Conservation (phyloP, 2,797 vertebrate species). For the Notolepis coatsorum region DNA sequence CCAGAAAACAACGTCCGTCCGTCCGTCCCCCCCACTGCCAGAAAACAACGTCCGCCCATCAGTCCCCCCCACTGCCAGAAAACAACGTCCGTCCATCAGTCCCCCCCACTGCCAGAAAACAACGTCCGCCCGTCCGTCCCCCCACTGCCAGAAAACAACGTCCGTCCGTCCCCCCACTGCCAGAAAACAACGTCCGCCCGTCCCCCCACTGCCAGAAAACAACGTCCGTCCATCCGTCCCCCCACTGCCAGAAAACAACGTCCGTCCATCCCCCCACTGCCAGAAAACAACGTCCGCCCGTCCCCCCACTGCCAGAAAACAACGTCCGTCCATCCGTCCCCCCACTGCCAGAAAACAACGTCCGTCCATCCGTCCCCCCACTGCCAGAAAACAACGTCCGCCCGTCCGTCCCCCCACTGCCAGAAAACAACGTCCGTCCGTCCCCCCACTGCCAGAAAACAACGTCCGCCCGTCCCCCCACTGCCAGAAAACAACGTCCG, state of each 20-base stretch:
- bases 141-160: constrained; percentile 49
- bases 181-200: constrained; percentile 52
- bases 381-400: no score
- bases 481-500: constrained; percentile 63
- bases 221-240: no score
- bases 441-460: no score
- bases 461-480: constrained; percentile 53
- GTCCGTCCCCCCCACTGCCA: constrained; percentile 47
- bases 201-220: constrained; percentile 49
- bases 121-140: no score
- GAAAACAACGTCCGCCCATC: constrained; percentile 56
- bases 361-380: constrained; percentile 48
- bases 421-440: constrained; percentile 41
- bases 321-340: no score
- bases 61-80: constrained; percentile 45
- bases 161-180: constrained; percentile 50
- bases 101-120: constrained; percentile 48
- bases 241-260: constrained; percentile 49
- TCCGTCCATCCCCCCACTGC: constrained; percentile 50
- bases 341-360: constrained; percentile 56
- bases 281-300: constrained; percentile 52
- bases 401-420: constrained; percentile 48
- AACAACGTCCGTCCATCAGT: no score
- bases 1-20: constrained; percentile 54
- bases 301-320: constrained; percentile 49